phyloP scores from a whole-genome alignment of 2,888 invertebrate genomes.

The Drosophila antonietae region DNA sequence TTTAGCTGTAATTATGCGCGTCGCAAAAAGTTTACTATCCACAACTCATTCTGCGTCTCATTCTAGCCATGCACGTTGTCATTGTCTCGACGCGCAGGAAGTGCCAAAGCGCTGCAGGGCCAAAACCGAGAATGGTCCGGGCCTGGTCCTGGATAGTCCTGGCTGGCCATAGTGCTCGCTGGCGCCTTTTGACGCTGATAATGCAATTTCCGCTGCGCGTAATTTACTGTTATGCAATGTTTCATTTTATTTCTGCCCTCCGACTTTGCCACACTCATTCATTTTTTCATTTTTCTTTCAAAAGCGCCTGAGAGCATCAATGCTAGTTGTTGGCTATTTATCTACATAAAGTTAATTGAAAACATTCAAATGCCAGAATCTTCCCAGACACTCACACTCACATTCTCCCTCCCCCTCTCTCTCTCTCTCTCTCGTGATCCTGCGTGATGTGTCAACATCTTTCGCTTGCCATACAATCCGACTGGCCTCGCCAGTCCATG shows the following conservation, averaged over 20 bases:
- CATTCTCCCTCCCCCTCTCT: not conserved
- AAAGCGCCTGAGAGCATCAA: constrained; percentile 51
- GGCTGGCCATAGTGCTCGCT: constrained; percentile 7
- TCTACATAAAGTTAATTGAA: constrained; percentile 75
- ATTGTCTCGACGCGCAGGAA: constrained; percentile 71
- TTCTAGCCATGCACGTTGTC: constrained; percentile 33
- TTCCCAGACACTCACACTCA: not conserved
- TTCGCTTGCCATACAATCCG: constrained; percentile 61
- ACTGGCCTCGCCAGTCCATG: constrained; percentile 29
- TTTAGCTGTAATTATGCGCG: constrained; percentile 71
- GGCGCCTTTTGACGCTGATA: constrained; percentile 81
- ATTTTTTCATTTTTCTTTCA: constrained; percentile 11
- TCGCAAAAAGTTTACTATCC: constrained; percentile 63
- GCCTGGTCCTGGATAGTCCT: constrained; percentile 4
- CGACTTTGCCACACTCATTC: constrained; percentile 31
- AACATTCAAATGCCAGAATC: constrained; percentile 64
- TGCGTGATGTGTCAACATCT: constrained; percentile 81
- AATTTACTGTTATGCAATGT: constrained; percentile 80
- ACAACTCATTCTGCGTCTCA: constrained; percentile 66
- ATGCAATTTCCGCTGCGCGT: constrained; percentile 80
- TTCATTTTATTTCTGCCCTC: constrained; percentile 63
- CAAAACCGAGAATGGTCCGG: constrained; percentile 22
- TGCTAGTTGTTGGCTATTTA: constrained; percentile 61
- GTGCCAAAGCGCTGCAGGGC: constrained; percentile 67
- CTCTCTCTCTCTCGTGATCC: constrained; percentile 5